phyloP scores from a whole-genome alignment of 2,888 invertebrate genomes.

The Drosophila yooni region DNA sequence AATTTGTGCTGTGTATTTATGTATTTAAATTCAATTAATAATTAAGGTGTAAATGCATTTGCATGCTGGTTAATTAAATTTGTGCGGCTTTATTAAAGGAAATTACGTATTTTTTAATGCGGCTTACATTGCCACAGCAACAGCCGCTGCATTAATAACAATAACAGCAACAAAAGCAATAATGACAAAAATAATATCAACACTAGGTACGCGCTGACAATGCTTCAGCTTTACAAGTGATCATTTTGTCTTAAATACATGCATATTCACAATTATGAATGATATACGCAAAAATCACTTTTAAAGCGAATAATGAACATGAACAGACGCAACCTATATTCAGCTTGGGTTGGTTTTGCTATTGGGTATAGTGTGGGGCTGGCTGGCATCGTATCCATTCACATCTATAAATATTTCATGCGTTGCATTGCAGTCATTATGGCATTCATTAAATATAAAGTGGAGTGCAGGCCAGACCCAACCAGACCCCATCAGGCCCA shows the following conservation, averaged over 20 bases:
- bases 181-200: constrained; percentile 13
- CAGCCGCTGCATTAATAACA: constrained; percentile 42
- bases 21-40: constrained; percentile 81
- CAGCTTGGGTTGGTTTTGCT: neutral
- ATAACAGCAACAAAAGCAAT: constrained; percentile 18
- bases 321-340: neutral
- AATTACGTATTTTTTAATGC: constrained; percentile 73
- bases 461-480: constrained; percentile 46
- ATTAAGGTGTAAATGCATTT: constrained; percentile 83
- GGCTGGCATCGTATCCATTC: constrained; percentile 50
- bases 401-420: constrained; percentile 79
- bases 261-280: constrained; percentile 16
- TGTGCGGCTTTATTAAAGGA: constrained; percentile 80
- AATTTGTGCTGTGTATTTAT: constrained; percentile 59
- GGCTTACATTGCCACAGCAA: constrained; percentile 48
- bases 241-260: constrained; percentile 39
- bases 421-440: constrained; percentile 81
- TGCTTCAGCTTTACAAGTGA: constrained; percentile 31
- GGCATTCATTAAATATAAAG: constrained; percentile 80
- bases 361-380: neutral
- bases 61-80: constrained; percentile 82
- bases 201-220: constrained; percentile 23
- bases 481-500: constrained; percentile 3
- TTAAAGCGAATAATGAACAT: constrained; percentile 21
- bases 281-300: constrained; percentile 31